Evolutionary conservation across 2,113 vertebrate species (phyloP).

Genomic region (Sphaerodactylus townsendi): DNA sequence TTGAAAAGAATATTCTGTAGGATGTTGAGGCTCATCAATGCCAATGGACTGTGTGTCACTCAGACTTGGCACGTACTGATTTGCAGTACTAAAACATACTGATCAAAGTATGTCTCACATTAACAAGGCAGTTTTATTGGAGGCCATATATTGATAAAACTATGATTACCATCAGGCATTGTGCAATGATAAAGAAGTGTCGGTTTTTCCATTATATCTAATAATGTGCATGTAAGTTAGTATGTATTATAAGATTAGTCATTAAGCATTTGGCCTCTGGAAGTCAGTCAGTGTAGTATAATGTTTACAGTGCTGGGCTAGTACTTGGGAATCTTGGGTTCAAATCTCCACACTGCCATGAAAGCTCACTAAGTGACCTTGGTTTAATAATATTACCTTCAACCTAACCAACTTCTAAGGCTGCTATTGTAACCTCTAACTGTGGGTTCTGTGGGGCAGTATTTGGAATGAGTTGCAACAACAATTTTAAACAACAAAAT

Average conservation of each 20-base stretch:
- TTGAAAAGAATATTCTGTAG: no score
- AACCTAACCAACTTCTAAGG: no score
- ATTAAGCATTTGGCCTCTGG: not conserved
- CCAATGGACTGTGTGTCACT: no score
- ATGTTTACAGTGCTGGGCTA: no score
- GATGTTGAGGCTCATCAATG: not conserved
- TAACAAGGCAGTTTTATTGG: constrained; percentile 10
- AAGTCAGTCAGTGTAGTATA: not conserved
- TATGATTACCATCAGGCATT: constrained; percentile 9
- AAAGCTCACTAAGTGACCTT: no score
- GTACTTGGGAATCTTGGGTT: no score
- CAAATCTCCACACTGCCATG: no score
- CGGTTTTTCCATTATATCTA: not conserved
- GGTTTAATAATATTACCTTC: no score
- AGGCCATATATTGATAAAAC: constrained; percentile 12
- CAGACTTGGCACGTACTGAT: not conserved
- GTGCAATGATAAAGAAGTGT: constrained; percentile 9
- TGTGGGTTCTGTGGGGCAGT: no score
- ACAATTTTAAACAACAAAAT: no score
- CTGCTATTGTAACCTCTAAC: no score
- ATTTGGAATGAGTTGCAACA: no score
- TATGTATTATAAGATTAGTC: not conserved
- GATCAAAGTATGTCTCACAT: not conserved
- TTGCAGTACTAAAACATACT: not conserved
- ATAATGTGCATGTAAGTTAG: not conserved